phyloP scores from a whole-genome alignment of 2,888 invertebrate genomes.

The Eudasyphora cyanicolor region DNA sequence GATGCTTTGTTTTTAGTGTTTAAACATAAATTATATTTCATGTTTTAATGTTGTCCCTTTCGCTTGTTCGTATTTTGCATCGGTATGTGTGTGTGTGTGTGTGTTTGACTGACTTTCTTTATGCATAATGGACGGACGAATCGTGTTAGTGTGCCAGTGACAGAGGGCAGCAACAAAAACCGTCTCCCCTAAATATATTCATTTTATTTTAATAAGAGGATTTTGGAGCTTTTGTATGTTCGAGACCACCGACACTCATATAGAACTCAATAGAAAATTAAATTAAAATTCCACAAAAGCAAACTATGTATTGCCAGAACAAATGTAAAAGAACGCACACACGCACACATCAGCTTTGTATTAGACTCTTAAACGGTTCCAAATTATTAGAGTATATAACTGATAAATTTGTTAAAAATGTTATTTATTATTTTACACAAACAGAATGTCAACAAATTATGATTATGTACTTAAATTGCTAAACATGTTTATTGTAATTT shows the following conservation, averaged over 20 bases:
- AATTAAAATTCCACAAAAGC: conserved; percentile 13
- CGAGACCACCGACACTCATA: not conserved
- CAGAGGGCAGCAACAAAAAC: not conserved
- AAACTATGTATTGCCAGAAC: conserved; percentile 4
- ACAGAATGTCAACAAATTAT: not conserved
- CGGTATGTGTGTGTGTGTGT: no score
- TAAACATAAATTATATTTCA: conserved; percentile 32
- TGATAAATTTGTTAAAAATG: not conserved
- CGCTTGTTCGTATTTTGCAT: no score
- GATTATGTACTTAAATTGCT: not conserved
- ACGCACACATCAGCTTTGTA: no score
- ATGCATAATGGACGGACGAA: not conserved
- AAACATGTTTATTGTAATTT: no score
- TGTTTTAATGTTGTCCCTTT: conserved; percentile 15
- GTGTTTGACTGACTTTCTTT: not conserved
- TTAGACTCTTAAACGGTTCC: not conserved
- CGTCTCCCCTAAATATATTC: not conserved
- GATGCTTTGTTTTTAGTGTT: conserved; percentile 17
- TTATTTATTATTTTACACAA: not conserved
- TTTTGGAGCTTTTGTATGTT: not conserved
- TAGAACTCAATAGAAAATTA: conserved; percentile 7
- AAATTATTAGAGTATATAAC: not conserved
- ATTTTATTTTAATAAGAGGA: conserved; percentile 24
- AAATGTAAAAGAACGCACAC: not conserved
- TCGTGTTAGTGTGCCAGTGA: no score